phyloP scores from a whole-genome alignment of 2,113 vertebrate species.

The Boleophthalmus pectinirostris region DNA sequence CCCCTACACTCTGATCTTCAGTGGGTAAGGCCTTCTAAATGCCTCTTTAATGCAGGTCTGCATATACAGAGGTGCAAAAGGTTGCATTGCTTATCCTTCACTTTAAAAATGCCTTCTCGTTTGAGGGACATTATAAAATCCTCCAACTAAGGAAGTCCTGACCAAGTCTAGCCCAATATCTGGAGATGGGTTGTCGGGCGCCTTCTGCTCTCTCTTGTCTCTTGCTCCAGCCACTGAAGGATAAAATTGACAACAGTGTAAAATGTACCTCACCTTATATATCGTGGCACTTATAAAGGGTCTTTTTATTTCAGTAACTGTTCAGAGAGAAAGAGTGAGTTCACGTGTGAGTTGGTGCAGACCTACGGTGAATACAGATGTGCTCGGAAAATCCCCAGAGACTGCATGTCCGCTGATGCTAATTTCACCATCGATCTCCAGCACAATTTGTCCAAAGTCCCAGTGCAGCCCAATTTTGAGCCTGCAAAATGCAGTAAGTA shows the following conservation, averaged over 20 bases:
- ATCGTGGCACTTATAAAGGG: neutral
- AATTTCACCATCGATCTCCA: neutral
- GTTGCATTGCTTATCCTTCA: too few relatives aligned
- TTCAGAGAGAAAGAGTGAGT: neutral
- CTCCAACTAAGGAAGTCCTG: too few relatives aligned
- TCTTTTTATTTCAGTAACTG: neutral
- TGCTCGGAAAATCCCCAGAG: accelerated
- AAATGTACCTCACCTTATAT: neutral
- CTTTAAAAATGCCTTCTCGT: too few relatives aligned
- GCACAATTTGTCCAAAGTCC: neutral
- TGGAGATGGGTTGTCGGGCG: too few relatives aligned
- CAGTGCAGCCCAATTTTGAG: neutral
- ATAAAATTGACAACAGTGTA: too few relatives aligned
- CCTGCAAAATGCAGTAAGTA: neutral
- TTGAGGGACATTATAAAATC: too few relatives aligned
- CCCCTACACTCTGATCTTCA: neutral
- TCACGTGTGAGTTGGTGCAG: neutral
- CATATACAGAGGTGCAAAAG: too few relatives aligned
- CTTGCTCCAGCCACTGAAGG: too few relatives aligned
- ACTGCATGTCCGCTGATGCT: neutral
- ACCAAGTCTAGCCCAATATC: too few relatives aligned
- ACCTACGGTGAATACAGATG: neutral
- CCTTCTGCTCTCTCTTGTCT: too few relatives aligned
- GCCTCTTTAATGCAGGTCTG: neutral
- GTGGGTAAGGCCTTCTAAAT: neutral